phyloP scores from a whole-genome alignment of 2,888 invertebrate genomes.

The Eupeodes luniger region DNA sequence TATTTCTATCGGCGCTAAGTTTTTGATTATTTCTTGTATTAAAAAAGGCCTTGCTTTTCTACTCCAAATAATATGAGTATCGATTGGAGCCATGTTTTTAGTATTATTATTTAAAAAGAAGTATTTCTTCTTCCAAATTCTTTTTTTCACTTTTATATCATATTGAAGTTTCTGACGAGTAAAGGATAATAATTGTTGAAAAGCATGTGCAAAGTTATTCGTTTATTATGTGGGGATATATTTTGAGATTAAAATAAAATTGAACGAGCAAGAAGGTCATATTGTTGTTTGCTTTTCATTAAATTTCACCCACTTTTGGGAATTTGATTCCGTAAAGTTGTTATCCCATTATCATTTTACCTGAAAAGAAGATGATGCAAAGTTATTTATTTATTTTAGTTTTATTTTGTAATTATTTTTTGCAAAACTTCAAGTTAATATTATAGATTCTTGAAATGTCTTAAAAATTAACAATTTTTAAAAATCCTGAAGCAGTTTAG shows the following conservation, averaged over 20 bases:
- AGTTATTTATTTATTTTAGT: no score
- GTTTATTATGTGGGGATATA: conserved; percentile 40
- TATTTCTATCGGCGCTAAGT: not conserved
- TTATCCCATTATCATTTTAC: not conserved
- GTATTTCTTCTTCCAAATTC: conserved; percentile 5
- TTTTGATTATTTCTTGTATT: not conserved
- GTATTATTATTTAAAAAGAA: conserved; percentile 45
- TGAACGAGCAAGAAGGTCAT: conserved; percentile 13
- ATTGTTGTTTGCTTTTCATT: conserved; percentile 1
- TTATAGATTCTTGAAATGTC: no score
- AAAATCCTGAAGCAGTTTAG: no score
- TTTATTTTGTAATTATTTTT: no score
- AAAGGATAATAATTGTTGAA: conserved; percentile 47
- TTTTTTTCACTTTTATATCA: conserved; percentile 38
- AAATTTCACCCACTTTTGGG: not conserved
- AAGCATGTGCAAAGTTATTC: conserved; percentile 56
- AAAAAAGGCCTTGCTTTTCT: conserved; percentile 20
- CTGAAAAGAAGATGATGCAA: not conserved
- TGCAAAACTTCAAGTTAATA: no score
- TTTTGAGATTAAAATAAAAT: not conserved
- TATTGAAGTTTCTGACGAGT: conserved; percentile 46
- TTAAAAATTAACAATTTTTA: no score
- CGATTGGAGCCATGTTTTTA: conserved; percentile 33
- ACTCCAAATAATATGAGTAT: conserved; percentile 18
- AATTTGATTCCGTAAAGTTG: not conserved